Percentiles rank a stretch among this genome's conserved stretches.
Evolutionary conservation across 2,113 vertebrate species (phyloP).

Genomic region (Noturus placidus): DNA sequence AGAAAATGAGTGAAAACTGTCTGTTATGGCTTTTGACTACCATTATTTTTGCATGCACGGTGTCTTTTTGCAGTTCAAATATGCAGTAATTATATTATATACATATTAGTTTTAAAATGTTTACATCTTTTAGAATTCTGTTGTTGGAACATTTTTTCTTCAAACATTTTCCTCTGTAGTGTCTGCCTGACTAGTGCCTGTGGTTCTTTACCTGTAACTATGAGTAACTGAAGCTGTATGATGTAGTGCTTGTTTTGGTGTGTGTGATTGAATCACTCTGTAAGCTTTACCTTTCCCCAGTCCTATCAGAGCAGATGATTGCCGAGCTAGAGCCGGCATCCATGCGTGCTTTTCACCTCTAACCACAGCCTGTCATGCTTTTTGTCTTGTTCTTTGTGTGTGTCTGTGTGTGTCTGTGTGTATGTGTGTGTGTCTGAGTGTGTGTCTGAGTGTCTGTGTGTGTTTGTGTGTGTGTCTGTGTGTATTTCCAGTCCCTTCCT

Average conservation of each 20-base stretch:
- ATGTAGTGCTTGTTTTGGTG: slow-evolving; percentile 63
- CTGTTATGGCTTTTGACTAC: neutral
- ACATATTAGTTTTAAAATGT: slow-evolving; percentile 40
- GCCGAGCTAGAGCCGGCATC: slow-evolving; percentile 61
- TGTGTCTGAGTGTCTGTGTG: neutral
- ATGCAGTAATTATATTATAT: neutral
- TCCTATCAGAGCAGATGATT: slow-evolving; percentile 70
- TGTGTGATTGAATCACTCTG: slow-evolving; percentile 61
- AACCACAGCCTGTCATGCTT: slow-evolving; percentile 33
- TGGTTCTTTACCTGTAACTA: slow-evolving; percentile 44
- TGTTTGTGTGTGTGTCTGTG: neutral
- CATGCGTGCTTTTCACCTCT: slow-evolving; percentile 60
- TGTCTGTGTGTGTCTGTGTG: neutral
- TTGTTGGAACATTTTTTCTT: slow-evolving; percentile 54
- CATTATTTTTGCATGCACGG: slow-evolving; percentile 52
- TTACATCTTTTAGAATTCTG: slow-evolving; percentile 55
- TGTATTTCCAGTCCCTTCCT: slow-evolving; percentile 15
- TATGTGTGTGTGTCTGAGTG: neutral
- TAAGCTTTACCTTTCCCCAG: slow-evolving; percentile 77
- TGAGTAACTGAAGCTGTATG: slow-evolving; percentile 30
- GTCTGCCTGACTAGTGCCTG: slow-evolving; percentile 54
- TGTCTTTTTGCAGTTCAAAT: slow-evolving; percentile 41
- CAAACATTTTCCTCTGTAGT: slow-evolving; percentile 38
- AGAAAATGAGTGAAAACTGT: neutral
- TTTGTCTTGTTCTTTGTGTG: slow-evolving; percentile 1